phyloP scores from a whole-genome alignment of 2,797 vertebrate genomes.

The Bradypus variegatus region DNA sequence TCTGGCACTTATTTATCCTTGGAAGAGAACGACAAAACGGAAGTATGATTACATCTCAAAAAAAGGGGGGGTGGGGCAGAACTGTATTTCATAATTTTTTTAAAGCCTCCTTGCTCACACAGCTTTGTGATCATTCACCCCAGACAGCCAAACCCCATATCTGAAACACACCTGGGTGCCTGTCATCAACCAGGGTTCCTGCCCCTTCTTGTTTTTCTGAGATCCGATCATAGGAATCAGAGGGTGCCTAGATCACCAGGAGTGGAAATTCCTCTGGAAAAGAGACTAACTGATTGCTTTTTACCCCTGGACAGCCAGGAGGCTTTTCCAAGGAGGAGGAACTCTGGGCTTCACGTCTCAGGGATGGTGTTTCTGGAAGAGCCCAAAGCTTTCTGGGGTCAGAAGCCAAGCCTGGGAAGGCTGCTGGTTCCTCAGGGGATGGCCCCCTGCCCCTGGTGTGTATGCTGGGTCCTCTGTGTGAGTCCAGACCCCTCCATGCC shows the following conservation, averaged over 20 bases:
- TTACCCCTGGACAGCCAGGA: neutral
- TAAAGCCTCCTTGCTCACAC: neutral
- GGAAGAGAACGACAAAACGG: neutral
- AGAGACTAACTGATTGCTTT: too few relatives aligned
- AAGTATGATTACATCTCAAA: neutral
- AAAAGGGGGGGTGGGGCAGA: neutral
- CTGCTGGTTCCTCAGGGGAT: fast-evolving
- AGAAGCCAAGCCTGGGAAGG: neutral
- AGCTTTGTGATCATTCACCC: neutral
- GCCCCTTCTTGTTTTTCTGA: neutral
- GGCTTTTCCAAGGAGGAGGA: neutral
- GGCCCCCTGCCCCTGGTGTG: too few relatives aligned
- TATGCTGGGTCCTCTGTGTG: too few relatives aligned
- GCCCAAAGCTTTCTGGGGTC: neutral
- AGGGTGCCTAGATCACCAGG: neutral
- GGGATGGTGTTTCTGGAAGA: neutral
- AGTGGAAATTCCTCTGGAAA: neutral
- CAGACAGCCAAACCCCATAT: neutral
- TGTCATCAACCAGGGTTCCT: neutral
- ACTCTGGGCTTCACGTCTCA: neutral
- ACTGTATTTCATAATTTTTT: neutral
- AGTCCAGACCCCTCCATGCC: neutral
- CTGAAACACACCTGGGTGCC: neutral
- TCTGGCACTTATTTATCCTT: neutral
- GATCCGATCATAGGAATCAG: neutral